Conservation (phyloP, 2,888 invertebrate species). For the Drosophila anceps region DNA sequence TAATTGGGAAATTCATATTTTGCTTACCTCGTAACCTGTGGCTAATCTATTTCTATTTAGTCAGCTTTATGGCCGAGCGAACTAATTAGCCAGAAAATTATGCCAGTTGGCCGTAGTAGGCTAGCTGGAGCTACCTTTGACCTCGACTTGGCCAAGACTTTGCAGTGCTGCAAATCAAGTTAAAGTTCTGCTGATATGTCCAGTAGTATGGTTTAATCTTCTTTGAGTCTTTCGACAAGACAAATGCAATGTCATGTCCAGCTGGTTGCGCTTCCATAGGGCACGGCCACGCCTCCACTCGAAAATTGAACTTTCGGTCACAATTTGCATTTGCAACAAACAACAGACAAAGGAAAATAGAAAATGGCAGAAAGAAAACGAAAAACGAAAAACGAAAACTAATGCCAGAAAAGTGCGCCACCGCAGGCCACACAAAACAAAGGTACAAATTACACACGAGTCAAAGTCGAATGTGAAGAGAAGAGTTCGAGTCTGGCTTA, state of each 20-base stretch:
- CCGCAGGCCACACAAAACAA: constrained; percentile 32
- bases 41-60: constrained; percentile 22
- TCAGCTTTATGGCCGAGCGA: constrained; percentile 48
- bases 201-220: not conserved
- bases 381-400: constrained; percentile 16
- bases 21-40: constrained; percentile 43
- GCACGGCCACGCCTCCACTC: constrained; percentile 31
- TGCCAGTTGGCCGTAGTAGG: not conserved
- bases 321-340: constrained; percentile 21
- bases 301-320: constrained; percentile 35
- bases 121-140: not conserved
- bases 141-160: not conserved
- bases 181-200: not conserved
- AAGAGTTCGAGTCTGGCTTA: not conserved
- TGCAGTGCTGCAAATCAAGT: not conserved
- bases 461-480: constrained; percentile 17
- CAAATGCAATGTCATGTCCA: constrained; percentile 38
- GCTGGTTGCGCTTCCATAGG: constrained; percentile 14
- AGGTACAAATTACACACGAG: constrained; percentile 52
- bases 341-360: not conserved
- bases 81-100: constrained; percentile 60
- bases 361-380: not conserved
- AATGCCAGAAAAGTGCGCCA: constrained; percentile 48
- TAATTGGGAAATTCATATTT: constrained; percentile 64
- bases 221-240: not conserved